phyloP scores from a whole-genome alignment of 2,888 invertebrate species.

The Ischnus inquisitorius region DNA sequence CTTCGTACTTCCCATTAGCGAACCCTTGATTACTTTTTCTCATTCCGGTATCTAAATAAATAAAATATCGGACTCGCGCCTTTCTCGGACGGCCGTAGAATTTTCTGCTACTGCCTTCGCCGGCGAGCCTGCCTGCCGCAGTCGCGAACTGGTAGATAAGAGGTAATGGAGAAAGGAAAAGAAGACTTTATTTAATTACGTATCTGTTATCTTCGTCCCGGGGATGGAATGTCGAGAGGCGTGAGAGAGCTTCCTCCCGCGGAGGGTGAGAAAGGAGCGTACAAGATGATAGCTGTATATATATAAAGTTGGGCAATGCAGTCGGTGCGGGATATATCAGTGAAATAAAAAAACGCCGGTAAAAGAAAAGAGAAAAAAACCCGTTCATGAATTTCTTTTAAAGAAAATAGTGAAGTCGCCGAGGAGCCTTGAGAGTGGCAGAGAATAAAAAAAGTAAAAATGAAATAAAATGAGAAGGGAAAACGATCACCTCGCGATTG shows the following conservation, averaged over 20 bases:
- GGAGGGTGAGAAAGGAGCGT: slow-evolving; percentile 12
- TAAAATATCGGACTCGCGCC: slow-evolving; percentile 84
- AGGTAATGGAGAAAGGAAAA: slow-evolving; percentile 82
- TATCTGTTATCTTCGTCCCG: slow-evolving; percentile 69
- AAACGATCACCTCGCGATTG: not conserved
- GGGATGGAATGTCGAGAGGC: slow-evolving; percentile 57
- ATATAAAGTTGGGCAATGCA: not conserved
- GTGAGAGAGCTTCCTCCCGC: slow-evolving; percentile 7
- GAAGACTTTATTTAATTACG: slow-evolving; percentile 83
- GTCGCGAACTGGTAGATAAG: slow-evolving; percentile 81
- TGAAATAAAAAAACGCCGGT: slow-evolving; percentile 17
- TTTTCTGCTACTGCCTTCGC: slow-evolving; percentile 16
- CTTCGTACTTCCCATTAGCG: slow-evolving; percentile 83
- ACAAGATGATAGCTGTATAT: slow-evolving; percentile 16
- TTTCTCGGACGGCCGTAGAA: slow-evolving; percentile 72
- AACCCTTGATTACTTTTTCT: slow-evolving; percentile 85
- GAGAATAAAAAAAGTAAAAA: not conserved
- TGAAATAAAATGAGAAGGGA: not conserved
- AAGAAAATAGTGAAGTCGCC: slow-evolving; percentile 1
- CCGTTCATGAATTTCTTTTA: slow-evolving; percentile 11
- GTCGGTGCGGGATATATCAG: not conserved
- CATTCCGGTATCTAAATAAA: slow-evolving; percentile 84
- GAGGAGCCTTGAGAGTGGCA: not conserved
- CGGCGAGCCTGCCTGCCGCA: slow-evolving; percentile 64
- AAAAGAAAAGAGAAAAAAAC: slow-evolving; percentile 14